phyloP scores from a whole-genome alignment of 2,113 vertebrate species.

The Ceyx cyanopectus region DNA sequence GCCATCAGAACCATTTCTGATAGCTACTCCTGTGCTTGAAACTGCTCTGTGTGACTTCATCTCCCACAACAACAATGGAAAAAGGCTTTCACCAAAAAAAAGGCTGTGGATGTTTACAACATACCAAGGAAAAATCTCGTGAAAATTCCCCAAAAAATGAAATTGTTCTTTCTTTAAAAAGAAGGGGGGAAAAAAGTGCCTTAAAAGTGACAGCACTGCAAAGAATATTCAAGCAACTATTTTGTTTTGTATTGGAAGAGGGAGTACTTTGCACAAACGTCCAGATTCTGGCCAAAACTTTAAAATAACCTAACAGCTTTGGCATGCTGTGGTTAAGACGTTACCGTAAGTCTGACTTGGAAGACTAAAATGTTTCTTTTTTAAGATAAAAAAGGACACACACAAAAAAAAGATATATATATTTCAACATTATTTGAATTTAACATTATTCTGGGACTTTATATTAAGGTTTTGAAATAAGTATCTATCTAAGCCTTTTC shows the following conservation, averaged over 20 bases:
- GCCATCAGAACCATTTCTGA: not conserved
- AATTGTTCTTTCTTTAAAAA: not conserved
- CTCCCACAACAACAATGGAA: not conserved
- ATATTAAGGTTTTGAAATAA: not conserved
- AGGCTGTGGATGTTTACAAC: not conserved
- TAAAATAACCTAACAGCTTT: conserved; percentile 68
- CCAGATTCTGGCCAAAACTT: conserved; percentile 41
- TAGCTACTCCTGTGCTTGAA: not conserved
- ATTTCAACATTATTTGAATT: conserved; percentile 44
- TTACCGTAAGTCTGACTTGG: conserved; percentile 65
- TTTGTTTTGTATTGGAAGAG: conserved; percentile 57
- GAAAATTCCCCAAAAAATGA: not conserved
- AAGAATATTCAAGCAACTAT: conserved; percentile 47
- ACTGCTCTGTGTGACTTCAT: not conserved
- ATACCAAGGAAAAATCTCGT: not conserved
- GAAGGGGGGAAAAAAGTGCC: not conserved
- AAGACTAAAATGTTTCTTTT: conserved; percentile 45
- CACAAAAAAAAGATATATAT: not conserved
- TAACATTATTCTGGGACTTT: not conserved
- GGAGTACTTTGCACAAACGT: conserved; percentile 8
- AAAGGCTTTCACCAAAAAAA: not conserved
- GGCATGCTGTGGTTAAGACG: conserved; percentile 58
- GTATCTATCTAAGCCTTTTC: not conserved
- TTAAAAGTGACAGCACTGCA: conserved; percentile 3
- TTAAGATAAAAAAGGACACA: not conserved